A percentile compares a stretch with the other conserved stretches of the same genome.
These are phyloP conservation scores for Drosophila eugracilis DNA, from an alignment of 1,140 invertebrate genomes.

Conservation along the genomic window DNA sequence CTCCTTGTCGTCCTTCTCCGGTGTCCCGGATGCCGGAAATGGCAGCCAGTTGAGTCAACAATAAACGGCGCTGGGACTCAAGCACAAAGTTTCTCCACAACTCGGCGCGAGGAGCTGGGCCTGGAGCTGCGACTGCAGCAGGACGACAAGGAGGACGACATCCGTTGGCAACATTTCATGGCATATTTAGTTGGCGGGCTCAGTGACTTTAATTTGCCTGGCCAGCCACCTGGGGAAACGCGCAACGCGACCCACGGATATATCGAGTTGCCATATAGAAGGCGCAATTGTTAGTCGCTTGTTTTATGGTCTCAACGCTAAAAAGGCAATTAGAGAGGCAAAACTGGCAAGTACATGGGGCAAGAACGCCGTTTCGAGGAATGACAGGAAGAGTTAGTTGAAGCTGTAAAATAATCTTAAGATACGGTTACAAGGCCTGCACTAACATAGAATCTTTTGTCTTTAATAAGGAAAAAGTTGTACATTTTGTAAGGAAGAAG, in stretches of 20 bases:
- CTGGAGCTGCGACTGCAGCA: slow-evolving; percentile 8
- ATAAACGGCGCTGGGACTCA: slow-evolving; percentile 63
- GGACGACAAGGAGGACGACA: slow-evolving; percentile 39
- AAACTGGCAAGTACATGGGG: slow-evolving; percentile 34
- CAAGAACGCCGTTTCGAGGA: not conserved
- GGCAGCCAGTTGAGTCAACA: slow-evolving; percentile 71
- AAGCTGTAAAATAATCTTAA: not conserved
- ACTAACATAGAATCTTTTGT: no score
- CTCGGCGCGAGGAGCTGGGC: slow-evolving; percentile 9
- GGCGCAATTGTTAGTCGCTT: slow-evolving; percentile 45
- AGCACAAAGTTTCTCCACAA: slow-evolving; percentile 53
- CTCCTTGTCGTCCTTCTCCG: slow-evolving; percentile 6
- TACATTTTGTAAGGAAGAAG: no score
- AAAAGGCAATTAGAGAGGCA: slow-evolving; percentile 60
- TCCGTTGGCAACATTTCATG: slow-evolving; percentile 72
- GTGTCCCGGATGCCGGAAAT: slow-evolving; percentile 61
- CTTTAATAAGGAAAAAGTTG: no score
- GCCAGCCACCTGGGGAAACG: slow-evolving; percentile 51
- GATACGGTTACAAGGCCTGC: no score
- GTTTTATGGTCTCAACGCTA: slow-evolving; percentile 34
- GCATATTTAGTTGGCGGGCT: slow-evolving; percentile 66
- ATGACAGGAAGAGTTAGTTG: not conserved
- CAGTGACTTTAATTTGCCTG: slow-evolving; percentile 75
- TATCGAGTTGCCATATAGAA: slow-evolving; percentile 29
- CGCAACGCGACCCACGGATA: slow-evolving; percentile 15